Evolutionary conservation across 1,140 invertebrate species (phyloP).

Genomic region (Bombus superbus): DNA sequence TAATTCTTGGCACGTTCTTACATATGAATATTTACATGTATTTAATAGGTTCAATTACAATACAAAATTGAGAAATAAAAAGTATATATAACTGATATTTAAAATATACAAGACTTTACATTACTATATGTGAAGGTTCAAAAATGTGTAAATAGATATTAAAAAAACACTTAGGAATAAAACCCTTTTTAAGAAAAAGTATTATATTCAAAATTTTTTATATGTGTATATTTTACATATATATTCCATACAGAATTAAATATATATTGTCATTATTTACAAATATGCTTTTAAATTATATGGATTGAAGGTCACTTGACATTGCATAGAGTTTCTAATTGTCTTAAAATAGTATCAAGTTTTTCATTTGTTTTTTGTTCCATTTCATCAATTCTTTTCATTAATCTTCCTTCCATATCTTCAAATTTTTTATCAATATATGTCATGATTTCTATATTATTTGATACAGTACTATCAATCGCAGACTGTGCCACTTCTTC

Average conservation of each 20-base stretch:
- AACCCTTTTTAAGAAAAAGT: background rate
- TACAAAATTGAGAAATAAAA: conserved; percentile 7
- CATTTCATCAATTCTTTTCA: conserved; percentile 70
- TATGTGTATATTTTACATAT: background rate
- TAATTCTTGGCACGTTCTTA: conserved; percentile 32
- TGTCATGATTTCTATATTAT: conserved; percentile 57
- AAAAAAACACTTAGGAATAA: background rate
- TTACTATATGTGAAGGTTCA: background rate
- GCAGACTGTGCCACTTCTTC: conserved; percentile 27
- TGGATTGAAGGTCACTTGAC: conserved; percentile 30
- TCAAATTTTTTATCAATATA: conserved; percentile 77
- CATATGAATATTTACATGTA: conserved; percentile 14
- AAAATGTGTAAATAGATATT: background rate
- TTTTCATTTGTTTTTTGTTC: conserved; percentile 74
- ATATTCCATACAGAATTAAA: conserved; percentile 19
- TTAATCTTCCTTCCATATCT: conserved; percentile 76
- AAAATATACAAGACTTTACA: conserved; percentile 15
- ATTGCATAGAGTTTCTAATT: conserved; percentile 45
- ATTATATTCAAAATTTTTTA: conserved; percentile 26
- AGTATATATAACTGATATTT: background rate
- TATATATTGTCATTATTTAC: conserved; percentile 32
- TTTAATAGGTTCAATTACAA: background rate
- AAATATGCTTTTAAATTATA: conserved; percentile 1
- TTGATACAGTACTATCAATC: background rate
- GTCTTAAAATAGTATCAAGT: conserved; percentile 74